Base-by-base conservation (phyloP, 2,113 vertebrate genomes). In the Archilochus colubris region DNA sequence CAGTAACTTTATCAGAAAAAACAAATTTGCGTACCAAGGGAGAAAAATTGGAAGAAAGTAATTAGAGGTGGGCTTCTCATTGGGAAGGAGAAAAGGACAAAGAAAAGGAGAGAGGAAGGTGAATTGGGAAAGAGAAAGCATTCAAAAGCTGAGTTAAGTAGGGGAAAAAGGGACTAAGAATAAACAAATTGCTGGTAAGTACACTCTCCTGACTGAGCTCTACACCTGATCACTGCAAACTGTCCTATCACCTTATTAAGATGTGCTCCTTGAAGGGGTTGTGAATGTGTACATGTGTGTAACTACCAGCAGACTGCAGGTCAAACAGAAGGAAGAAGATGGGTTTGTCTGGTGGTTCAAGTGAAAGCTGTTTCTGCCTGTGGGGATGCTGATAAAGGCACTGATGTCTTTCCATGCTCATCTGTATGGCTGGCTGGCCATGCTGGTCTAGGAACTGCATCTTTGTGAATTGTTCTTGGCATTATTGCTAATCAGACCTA, bases 391-490 rank as follows among this genome's bases (percentile, higher is more conserved):
- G 28, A n/a, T n/a, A 68, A 51, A 73, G 27, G 19, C 15, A 17
- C 12, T 1, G 3, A 2, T 75, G 1, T 3, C 2, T 75, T 11
- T 9, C 17, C 3, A 0, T 25, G 21, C 23, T 50, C 8, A 18
- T 67, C n/a, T 53, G 19, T 31, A 25, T 14, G 8, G 9, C 40
- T 85, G 30, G 14, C 15, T 76, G 70, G 16, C 6, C 13, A 4
- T 38, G 17, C 19, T 38, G 2, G 8, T 64, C 33, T 80, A 43
- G 31, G 12, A n/a, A 21, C 46, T 61, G 15, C 25, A 8, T 43
- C 9, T 68, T 50, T n/a, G 12, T 57, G 61, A 66, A 31, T 62
- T 66, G 9, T 72, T n/a, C 16, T 72, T 67, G 53, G 6, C 14
- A 33, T 74, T 44, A 6, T 17, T 69, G 38, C 7, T 59, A n/a